These are phyloP conservation scores for Rhagologus leucostigma DNA, from an alignment of 2,113 vertebrate genomes.

Conservation along the genomic window DNA sequence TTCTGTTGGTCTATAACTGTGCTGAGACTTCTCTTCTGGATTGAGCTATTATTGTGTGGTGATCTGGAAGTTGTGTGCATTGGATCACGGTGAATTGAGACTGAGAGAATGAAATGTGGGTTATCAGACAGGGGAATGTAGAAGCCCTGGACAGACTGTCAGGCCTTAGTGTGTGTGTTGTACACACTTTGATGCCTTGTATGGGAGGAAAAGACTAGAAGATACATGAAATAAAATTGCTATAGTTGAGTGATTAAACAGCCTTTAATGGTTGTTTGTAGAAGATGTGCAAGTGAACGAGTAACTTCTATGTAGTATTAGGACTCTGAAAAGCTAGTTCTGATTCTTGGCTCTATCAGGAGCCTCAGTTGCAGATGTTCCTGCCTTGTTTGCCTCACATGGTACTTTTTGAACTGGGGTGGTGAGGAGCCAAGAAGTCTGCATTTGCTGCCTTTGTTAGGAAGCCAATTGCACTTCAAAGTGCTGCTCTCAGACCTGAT, in stretches of 20 bases:
- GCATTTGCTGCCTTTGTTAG: neutral
- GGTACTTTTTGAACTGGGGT: neutral
- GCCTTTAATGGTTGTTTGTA: neutral
- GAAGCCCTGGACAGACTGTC: neutral
- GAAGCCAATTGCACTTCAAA: neutral
- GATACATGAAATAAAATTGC: neutral
- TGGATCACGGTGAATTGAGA: neutral
- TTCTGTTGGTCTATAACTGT: neutral
- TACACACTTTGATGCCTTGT: neutral
- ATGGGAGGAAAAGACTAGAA: neutral
- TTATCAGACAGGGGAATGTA: neutral
- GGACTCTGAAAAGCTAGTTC: neutral
- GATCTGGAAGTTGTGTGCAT: neutral
- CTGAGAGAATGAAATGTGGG: neutral
- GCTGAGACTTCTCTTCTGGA: neutral
- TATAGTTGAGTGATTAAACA: neutral
- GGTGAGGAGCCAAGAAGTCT: neutral
- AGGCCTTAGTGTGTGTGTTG: neutral
- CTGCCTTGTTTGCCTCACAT: neutral
- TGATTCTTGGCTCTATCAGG: neutral
- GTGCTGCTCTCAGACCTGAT: neutral
- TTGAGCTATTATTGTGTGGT: accelerated
- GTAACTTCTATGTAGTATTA: neutral
- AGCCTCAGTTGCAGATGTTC: neutral
- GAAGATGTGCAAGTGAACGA: neutral